Evolutionary conservation across 1,140 invertebrate species (phyloP).

Genomic region (Acromyrmex echinatior): DNA sequence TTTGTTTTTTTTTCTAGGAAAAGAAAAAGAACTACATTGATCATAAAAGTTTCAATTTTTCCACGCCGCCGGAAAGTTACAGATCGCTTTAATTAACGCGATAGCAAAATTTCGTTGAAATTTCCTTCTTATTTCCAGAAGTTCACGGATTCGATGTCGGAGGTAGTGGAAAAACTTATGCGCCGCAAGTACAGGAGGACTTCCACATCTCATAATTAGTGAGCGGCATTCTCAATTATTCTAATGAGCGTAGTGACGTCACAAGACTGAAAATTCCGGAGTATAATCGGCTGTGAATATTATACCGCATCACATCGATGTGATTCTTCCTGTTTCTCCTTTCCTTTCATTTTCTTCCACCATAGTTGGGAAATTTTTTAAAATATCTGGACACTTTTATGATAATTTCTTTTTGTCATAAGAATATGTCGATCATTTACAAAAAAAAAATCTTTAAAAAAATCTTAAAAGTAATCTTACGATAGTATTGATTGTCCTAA

Average conservation of each 20-base stretch:
- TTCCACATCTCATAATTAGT: constrained; percentile 76
- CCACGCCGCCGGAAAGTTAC: not conserved
- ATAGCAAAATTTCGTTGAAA: constrained; percentile 31
- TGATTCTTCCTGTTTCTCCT: not conserved
- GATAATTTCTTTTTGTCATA: constrained; percentile 50
- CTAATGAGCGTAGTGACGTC: constrained; percentile 78
- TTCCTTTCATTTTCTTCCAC: not conserved
- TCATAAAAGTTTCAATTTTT: constrained; percentile 35
- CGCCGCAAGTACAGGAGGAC: constrained; percentile 28
- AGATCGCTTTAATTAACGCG: constrained; percentile 41
- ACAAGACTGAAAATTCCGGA: constrained; percentile 67
- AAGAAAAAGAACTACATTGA: constrained; percentile 4
- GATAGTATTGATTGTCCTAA: not conserved
- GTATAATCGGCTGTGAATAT: constrained; percentile 57
- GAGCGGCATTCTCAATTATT: constrained; percentile 78
- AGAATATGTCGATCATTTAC: not conserved
- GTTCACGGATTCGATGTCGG: constrained; percentile 28
- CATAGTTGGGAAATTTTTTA: constrained; percentile 46
- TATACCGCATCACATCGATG: constrained; percentile 42
- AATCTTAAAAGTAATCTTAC: not conserved
- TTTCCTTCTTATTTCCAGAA: constrained; percentile 43
- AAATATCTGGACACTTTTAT: constrained; percentile 57
- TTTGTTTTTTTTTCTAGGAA: not conserved
- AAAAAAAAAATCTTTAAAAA: not conserved
- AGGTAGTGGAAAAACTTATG: constrained; percentile 53